Evolutionary conservation across 35 echinoderm and acorn worm genomes (phyloP), one percentile per base, ranked within the genome.

Genomic region (Heliocidaris tuberculata): DNA sequence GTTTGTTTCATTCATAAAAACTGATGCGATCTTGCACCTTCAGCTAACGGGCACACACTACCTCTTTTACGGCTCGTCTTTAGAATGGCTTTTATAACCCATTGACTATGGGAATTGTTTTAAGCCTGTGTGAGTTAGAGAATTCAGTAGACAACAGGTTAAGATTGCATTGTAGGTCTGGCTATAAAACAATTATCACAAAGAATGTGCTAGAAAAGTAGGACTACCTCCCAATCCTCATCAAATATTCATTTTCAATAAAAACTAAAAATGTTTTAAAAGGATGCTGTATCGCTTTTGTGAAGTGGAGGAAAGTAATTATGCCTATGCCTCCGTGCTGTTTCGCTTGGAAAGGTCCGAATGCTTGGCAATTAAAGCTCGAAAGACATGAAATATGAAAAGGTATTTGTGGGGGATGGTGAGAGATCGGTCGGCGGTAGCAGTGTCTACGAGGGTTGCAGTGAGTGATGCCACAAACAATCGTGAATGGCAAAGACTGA

Each of bases 321-420:
- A 78, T 21, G 27, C 19, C 65, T 21, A 17, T n/a, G 19, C 65
- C 27, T 3, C 15, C 27, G 65, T 24, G 17, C 19, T 78, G 65
- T 78, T 78, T n/a, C 21, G 17, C 65, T 27, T 8, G 65, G 3
- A 78, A 78, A 24, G 21, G 21, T 78, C 27, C 65, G 27, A 56
- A 78, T n/a, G 65, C 65, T 6, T 78, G 65, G 65, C 21, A 78
- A 78, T 78, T 78, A 78, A 78, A 27, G 65, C 21, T 19, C 27
- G 65, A 78, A 78, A 78, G 65, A 78, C 65, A 78, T 78, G 65
- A 78, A 78, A 78, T 78, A 78, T 78, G 65, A 78, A 78, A 78
- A 78, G 65, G 65, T n/a, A 78, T 78, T 78, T n/a, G 65, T 78
- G 65, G 65, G 27, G n/a, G 65, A 29, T 78, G 65, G 7, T 1